Base-by-base conservation (phyloP, 2,797 vertebrate species). In the Brachyrhaphis roseni region DNA sequence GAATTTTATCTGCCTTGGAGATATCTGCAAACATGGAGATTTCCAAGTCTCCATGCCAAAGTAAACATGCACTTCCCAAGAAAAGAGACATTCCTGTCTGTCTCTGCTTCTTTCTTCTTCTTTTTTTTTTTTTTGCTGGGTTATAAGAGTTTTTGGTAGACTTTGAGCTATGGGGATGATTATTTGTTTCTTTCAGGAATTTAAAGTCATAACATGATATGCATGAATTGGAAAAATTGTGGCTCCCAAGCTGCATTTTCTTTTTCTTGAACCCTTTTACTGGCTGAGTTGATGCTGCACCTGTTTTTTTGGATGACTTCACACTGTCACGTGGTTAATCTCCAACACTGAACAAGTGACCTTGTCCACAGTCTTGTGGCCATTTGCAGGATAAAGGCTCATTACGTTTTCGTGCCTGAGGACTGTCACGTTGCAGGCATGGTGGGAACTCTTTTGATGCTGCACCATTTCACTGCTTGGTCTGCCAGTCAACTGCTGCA, bases 1-100 rank as follows among this genome's bases (percentile, higher is more conserved):
- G 84, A 89, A 88, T 90, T 81, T 89, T 89, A 92, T 93, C 92
- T 79, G 82, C 43, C 64, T 23, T 77, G 59, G 41, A 72, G 39
- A 84, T 80, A 87, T 88, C 64, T 0, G 72, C 57, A 72, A 71
- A 41, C 53, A 18, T 73, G n/a, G 55, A 72, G 47, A 66, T 80
- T 46, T 74, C 78, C n/a, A 64, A 11, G 28, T 82, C 43, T 75
- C 45, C 53, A 46, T 36, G 78, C 87, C 89, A 91, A 91, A 87
- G 84, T 90, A n/a, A n/a, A n/a, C 87, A 92, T 88, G 70, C 26
- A 81, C 74, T 85, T 89, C 76, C 79, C 83, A 79, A 77, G 72
- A 81, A 91, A 80, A 83, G n/a, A 49, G 55, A 71, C 77, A 88
- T 88, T 92, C 74, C 85, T 91, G 83, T 78, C 78, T 85, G 78